These are phyloP conservation scores for Mythimna albipuncta DNA, from an alignment of 2,888 invertebrate species.

Conservation along the genomic window DNA sequence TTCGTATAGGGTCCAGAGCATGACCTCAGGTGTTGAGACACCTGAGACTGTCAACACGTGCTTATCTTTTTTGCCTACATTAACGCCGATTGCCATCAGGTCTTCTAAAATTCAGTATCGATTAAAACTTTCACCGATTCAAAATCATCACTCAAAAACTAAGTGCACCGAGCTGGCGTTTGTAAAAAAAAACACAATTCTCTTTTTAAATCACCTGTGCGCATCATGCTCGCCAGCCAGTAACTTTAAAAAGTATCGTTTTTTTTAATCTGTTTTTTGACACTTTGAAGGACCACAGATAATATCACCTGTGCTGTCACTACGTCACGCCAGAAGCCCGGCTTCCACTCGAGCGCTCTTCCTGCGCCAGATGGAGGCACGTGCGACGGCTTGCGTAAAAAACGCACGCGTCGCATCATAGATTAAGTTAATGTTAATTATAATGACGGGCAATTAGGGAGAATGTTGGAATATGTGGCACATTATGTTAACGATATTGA, in stretches of 20 bases:
- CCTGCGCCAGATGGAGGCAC: conserved; percentile 88
- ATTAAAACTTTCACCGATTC: conserved; percentile 15
- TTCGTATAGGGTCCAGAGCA: background rate
- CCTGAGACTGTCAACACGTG: conserved; percentile 1
- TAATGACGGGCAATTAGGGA: conserved; percentile 49
- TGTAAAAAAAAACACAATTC: background rate
- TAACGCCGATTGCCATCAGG: background rate
- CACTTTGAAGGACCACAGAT: conserved; percentile 47
- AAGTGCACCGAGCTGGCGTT: background rate
- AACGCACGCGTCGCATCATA: conserved; percentile 69
- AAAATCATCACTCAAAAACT: conserved; percentile 12
- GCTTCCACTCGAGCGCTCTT: conserved; percentile 86
- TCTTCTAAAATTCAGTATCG: conserved; percentile 22
- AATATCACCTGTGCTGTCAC: conserved; percentile 74
- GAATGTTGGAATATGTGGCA: background rate
- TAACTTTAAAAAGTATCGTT: conserved; percentile 13
- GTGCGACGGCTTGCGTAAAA: conserved; percentile 75
- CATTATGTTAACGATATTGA: conserved; percentile 6
- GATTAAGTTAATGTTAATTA: conserved; percentile 70
- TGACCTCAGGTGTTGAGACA: background rate
- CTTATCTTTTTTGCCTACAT: conserved; percentile 14
- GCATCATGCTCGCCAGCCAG: conserved; percentile 6
- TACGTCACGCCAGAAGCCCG: conserved; percentile 80
- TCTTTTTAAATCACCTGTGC: conserved; percentile 24
- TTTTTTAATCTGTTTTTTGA: conserved; percentile 19